phyloP scores from a whole-genome alignment of 2,113 vertebrate species.

The Podarcis muralis region DNA sequence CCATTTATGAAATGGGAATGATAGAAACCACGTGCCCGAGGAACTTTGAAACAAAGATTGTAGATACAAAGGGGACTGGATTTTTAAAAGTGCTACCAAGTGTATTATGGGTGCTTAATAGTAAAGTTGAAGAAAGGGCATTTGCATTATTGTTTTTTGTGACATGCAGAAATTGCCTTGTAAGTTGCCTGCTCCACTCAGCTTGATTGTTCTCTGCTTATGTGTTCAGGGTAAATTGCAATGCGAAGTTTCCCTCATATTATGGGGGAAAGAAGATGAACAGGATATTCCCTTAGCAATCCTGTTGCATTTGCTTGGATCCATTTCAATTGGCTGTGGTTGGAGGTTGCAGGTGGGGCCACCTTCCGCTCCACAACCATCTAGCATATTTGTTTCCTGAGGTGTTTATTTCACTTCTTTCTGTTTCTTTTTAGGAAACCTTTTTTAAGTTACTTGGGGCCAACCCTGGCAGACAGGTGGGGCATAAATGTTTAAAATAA shows the following conservation, averaged over 20 bases:
- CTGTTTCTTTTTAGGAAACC: neutral
- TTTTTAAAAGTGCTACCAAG: neutral
- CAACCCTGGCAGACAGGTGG: neutral
- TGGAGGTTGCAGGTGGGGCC: neutral
- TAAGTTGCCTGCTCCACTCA: neutral
- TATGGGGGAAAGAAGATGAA: neutral
- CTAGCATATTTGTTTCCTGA: neutral
- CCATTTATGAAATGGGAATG: no score
- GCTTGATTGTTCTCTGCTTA: neutral
- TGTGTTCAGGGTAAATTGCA: neutral
- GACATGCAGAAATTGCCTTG: neutral
- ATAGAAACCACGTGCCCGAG: no score
- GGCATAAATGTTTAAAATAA: neutral
- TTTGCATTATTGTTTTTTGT: neutral
- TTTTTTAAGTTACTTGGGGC: neutral
- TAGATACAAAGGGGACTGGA: no score
- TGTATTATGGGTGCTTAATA: no score
- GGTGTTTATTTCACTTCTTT: neutral
- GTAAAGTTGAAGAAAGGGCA: neutral
- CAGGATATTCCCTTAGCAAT: neutral
- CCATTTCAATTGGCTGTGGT: no score
- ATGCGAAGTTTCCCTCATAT: no score
- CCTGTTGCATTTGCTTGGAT: neutral
- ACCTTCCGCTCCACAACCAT: neutral
- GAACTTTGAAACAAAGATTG: neutral